These are phyloP conservation scores for Pangasius mekongensis DNA, from an alignment of 2,797 vertebrate genomes.

Conservation along the genomic window DNA sequence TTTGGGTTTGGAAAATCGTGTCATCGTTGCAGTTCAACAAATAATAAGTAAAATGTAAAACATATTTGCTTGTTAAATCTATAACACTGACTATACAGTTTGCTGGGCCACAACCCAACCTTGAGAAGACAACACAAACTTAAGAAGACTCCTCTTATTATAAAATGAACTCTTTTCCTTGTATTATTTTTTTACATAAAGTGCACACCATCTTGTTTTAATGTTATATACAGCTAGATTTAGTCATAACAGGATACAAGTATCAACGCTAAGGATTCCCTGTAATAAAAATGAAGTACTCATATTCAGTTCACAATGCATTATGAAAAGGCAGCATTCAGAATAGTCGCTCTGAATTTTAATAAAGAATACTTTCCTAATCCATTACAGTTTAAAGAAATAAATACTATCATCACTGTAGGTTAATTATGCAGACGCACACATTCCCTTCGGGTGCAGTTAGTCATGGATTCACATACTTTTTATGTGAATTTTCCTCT, in stretches of 20 bases:
- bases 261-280: not conserved
- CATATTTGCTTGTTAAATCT: not conserved
- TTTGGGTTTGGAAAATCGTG: not conserved
- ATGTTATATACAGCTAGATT: too few species aligned
- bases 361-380: not conserved
- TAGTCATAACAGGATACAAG: not conserved
- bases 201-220: not conserved
- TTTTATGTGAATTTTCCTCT: constrained; percentile 2
- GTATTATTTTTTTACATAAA: too few species aligned
- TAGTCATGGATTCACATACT: constrained; percentile 15
- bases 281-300: not conserved
- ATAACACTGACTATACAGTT: not conserved
- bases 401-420: constrained; percentile 6
- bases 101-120: not conserved
- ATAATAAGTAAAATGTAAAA: not conserved
- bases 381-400: not conserved
- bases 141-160: too few species aligned
- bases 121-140: too few species aligned
- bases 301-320: not conserved
- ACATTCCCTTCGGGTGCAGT: not conserved
- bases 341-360: not conserved
- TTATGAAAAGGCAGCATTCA: not conserved
- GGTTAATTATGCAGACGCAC: constrained; percentile 4
- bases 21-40: not conserved
- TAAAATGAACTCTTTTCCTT: too few species aligned